phyloP scores from a whole-genome alignment of 2,797 vertebrate genomes.

The Champsocephalus gunnari region DNA sequence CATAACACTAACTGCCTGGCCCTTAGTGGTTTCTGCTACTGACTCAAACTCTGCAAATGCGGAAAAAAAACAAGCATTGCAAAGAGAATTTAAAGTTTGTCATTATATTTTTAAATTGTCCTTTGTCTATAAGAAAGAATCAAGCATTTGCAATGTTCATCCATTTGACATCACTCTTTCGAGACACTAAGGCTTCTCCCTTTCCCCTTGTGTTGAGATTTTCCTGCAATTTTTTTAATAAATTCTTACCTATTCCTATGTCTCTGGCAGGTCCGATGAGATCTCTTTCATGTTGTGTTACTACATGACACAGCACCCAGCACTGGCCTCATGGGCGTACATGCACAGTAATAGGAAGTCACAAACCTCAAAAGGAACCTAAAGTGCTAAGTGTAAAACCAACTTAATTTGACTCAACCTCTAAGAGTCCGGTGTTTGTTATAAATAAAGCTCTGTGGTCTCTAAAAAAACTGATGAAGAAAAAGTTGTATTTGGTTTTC shows the following conservation, averaged over 20 bases:
- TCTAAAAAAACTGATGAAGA: neutral
- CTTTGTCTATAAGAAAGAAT: neutral
- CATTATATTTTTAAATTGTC: neutral
- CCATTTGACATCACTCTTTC: no score
- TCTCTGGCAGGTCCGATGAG: neutral
- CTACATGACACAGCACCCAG: neutral
- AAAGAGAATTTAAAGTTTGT: neutral
- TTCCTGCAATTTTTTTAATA: no score
- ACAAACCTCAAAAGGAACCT: slow-evolving; percentile 52
- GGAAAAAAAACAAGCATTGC: no score
- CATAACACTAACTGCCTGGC: fast-evolving
- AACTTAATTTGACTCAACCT: fast-evolving
- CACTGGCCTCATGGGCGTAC: neutral
- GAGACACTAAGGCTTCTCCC: no score
- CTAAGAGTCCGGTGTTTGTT: neutral
- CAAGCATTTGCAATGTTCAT: neutral
- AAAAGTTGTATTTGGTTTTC: neutral
- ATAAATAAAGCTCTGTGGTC: neutral
- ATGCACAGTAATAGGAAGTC: slow-evolving; percentile 49
- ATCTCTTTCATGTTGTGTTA: neutral
- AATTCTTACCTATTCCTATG: slow-evolving; percentile 25
- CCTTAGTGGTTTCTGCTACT: neutral
- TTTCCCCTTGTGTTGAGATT: no score
- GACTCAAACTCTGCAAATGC: neutral
- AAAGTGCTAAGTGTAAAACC: neutral